Evolutionary conservation across 2,888 invertebrate species (phyloP), one percentile per base, ranked within the genome.

Genomic region (Oscheius myriophilus): DNA sequence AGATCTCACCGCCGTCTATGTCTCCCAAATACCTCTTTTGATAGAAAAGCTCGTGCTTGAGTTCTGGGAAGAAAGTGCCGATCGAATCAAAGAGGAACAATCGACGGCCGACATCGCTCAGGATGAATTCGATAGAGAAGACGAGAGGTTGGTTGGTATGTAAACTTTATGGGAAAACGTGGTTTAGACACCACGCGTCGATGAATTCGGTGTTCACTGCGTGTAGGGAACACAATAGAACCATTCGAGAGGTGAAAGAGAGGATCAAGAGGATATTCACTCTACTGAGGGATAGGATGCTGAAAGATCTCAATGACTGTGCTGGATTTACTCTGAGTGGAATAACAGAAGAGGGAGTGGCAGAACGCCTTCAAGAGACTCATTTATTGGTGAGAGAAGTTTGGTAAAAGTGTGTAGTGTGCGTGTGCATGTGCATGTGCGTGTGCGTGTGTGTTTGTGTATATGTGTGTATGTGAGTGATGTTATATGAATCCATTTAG

Each of bases 201-300:
- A 25, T 21, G 1, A 63, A 52, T 45, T 42, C 63, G 2, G 18
- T 65, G 11, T 26, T 59, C 16, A 23, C 21, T 2, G 52, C 67
- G n/a, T 63, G 62, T 33, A 26, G 68, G 14, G 68, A 68, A 51
- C 51, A 63, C 25, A 52, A 66, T 23, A 42, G 62, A 12, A 42
- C 53, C 6, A 55, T 68, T 25, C 53, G 62, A 2, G 43, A 63
- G 11, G 62, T 53, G 4, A 53, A 63, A 41, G 75, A 77, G 42
- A 51, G 77, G 26, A 67, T 67, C 52, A 57, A 67, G 18, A 66
- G 75, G n/a, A 67, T 75, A 18, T 76, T 73, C 33, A 69, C 74
- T 3, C 66, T 74, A 41, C 67, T 76, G 21, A 61, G 74, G 33
- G 54, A 69, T 23, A 21, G 69, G 54, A n/a, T 51, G 54, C 25